Base-by-base conservation (phyloP, 2,888 invertebrate species). In the Dryomyza anilis region DNA sequence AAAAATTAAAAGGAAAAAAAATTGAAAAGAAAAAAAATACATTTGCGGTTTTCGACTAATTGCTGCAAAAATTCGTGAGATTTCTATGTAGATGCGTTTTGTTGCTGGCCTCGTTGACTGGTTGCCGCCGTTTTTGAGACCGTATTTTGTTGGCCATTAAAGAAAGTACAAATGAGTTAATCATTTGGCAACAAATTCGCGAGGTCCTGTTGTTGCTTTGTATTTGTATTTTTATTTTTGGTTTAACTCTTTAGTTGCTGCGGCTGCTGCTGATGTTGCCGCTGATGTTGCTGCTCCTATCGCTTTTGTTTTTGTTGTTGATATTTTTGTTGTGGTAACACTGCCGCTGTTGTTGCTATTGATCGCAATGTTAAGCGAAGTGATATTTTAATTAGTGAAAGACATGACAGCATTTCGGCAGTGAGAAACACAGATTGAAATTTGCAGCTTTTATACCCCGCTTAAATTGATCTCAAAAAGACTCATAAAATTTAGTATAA, bases 31-130 rank as follows among this genome's bases (percentile, higher is more conserved):
- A 4, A n/a, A 36, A 21, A 16, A 16, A 19, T 14, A 56, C 56
- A 7, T 39, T 30, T 25, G 21, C 50, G 25, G 29, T 53, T 61
- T 53, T 39, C n/a, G 29, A 33, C 39, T 61, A 53, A 61, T 43
- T 53, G 53, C 23, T 61, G 39, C 10, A 39, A 61, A 50, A 61
- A 39, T 27, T 60, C 52, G 52, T 61, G 60, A 61, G 21, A 43
- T 43, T 43, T 43, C 43, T 43, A 16, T 19, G 53, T 53, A 27
- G 53, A n/a, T 30, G 30, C 14, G 53, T 8, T 53, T 29, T 29
- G 30, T 33, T 12, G 53, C 27, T 29, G 27, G n/a, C 52, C 16
- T 27, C 4, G 5, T 27, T 27, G 29, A 8, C 29, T 29, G 29
- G 16, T 29, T 50, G 50, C n/a, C 2, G 14, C 25, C 8, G 16